These are phyloP conservation scores for Cololabis saira DNA, from an alignment of 2,113 vertebrate species.

Conservation along the genomic window DNA sequence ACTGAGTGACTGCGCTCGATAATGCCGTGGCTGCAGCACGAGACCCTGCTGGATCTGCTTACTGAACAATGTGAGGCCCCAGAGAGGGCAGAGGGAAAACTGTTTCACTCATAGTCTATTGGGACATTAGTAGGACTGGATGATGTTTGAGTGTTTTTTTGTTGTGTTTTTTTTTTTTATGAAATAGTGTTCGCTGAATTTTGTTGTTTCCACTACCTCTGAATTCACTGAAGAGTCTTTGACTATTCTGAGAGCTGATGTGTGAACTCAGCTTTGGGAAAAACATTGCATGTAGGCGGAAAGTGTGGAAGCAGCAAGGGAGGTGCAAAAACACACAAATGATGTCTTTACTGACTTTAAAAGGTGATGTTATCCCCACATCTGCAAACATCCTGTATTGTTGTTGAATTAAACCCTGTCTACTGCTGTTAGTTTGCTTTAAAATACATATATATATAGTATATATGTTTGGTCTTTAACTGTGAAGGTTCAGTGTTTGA, in stretches of 20 bases:
- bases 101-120: background rate
- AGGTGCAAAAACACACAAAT: background rate
- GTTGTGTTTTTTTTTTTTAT: background rate
- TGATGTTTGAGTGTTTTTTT: background rate
- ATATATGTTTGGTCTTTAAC: no score
- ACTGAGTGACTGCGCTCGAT: conserved; percentile 32
- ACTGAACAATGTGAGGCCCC: conserved; percentile 21
- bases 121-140: background rate
- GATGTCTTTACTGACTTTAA: conserved; percentile 9
- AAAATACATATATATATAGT: no score
- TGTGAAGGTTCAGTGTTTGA: no score
- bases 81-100: conserved; percentile 1
- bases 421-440: background rate
- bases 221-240: background rate
- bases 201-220: background rate
- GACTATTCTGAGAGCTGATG: conserved; percentile 4
- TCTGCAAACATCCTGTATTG: background rate
- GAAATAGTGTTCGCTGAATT: background rate
- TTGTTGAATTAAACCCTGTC: background rate
- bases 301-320: background rate
- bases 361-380: background rate
- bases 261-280: conserved; percentile 12
- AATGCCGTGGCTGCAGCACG: conserved; percentile 18
- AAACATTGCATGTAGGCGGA: conserved; percentile 13
- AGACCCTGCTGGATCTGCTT: conserved; percentile 26